Evolutionary conservation across 53 echinoderm and acorn worm species (phyloP).

Genomic region (Patiria pectinifera): DNA sequence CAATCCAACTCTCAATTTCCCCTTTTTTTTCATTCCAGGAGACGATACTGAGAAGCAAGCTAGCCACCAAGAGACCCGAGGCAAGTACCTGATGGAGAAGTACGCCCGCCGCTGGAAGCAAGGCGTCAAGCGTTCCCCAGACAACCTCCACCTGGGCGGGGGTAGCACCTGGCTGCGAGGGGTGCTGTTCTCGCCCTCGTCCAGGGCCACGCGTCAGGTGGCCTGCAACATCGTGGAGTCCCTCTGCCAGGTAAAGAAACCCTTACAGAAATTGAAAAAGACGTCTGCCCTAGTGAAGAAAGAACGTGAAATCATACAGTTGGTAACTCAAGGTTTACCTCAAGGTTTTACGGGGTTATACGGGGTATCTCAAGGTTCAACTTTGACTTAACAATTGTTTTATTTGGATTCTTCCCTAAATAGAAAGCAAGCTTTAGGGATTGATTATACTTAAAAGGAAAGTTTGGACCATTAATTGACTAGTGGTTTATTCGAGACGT

Average conservation of each 20-base stretch:
- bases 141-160: constrained; percentile 82
- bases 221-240: constrained; percentile 98
- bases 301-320: no score
- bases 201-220: constrained; percentile 91
- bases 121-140: constrained; percentile 90
- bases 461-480: no score
- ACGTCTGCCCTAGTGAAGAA: no score
- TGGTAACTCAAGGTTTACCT: no score
- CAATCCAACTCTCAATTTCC: neutral
- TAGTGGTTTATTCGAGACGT: no score
- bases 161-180: constrained; percentile 91
- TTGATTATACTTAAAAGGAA: no score
- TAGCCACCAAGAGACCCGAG: constrained; percentile 70
- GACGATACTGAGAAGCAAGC: constrained; percentile 63
- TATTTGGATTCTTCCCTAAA: no score
- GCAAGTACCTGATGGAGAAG: constrained; percentile 96
- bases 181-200: constrained; percentile 94
- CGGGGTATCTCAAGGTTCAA: no score
- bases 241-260: constrained; percentile 84
- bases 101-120: constrained; percentile 93
- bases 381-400: no score
- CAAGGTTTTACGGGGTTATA: no score
- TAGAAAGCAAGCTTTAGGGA: no score
- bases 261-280: no score
- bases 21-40: neutral